These are phyloP conservation scores for Lordiphosa mommai DNA, from an alignment of 1,140 invertebrate genomes.

Conservation along the genomic window DNA sequence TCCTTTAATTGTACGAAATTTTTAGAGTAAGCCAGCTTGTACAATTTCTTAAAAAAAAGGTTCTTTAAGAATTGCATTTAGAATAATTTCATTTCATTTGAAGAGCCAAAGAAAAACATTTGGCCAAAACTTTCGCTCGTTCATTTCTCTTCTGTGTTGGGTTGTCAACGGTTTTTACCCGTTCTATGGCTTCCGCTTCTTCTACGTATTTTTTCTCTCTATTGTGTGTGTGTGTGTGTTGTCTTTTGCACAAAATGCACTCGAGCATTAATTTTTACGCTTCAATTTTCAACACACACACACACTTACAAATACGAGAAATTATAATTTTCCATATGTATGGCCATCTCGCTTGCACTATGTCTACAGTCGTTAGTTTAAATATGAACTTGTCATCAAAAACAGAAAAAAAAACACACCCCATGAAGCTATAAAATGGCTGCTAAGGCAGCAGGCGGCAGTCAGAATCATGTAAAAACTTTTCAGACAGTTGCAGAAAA, in stretches of 20 bases:
- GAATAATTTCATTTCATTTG: conserved; percentile 34
- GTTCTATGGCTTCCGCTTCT: conserved; percentile 4
- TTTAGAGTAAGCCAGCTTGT: no score
- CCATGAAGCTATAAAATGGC: conserved; percentile 50
- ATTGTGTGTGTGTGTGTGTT: conserved; percentile 41
- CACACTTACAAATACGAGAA: conserved; percentile 14
- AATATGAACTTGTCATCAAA: conserved; percentile 65
- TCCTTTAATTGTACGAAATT: no score
- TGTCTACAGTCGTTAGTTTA: conserved; percentile 66
- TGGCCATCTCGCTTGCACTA: conserved; percentile 5
- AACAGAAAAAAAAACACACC: conserved; percentile 10
- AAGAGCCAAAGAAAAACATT: conserved; percentile 36
- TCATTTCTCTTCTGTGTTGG: conserved; percentile 6
- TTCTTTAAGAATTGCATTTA: conserved; percentile 16
- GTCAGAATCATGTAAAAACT: conserved; percentile 46
- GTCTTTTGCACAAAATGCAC: conserved; percentile 66
- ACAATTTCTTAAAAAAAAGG: not conserved
- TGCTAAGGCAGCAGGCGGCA: conserved; percentile 34
- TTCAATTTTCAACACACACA: conserved; percentile 65
- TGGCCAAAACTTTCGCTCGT: conserved; percentile 17
- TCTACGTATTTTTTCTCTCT: conserved; percentile 10
- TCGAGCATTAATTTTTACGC: conserved; percentile 72
- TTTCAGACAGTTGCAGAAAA: conserved; percentile 72
- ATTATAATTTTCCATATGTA: conserved; percentile 70
- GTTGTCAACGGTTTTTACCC: conserved; percentile 33